These are phyloP conservation scores for Baryphthengus martii DNA, from an alignment of 2,113 vertebrate genomes.

Conservation along the genomic window DNA sequence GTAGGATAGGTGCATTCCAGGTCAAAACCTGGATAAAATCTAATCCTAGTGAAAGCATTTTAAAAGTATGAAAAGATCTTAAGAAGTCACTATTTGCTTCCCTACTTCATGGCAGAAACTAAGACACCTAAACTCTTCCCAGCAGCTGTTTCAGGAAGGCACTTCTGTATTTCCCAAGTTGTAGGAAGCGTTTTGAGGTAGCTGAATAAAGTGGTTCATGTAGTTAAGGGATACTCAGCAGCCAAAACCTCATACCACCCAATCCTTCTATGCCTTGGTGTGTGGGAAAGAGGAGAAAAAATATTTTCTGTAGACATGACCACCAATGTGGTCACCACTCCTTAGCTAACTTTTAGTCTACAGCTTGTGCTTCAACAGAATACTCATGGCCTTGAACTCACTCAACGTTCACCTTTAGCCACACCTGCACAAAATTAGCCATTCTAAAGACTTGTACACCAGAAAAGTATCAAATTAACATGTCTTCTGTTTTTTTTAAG, in stretches of 20 bases:
- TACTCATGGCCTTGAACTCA: rapidly evolving
- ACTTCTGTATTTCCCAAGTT: neutral
- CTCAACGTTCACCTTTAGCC: neutral
- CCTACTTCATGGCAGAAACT: neutral
- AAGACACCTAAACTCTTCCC: neutral
- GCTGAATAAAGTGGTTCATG: neutral
- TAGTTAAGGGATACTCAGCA: neutral
- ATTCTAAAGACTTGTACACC: neutral
- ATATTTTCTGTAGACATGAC: neutral
- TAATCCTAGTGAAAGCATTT: neutral
- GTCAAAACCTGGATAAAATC: neutral
- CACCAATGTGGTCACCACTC: rapidly evolving
- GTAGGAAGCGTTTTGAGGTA: neutral
- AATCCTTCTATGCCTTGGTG: neutral
- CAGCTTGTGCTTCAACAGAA: neutral
- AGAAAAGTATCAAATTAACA: neutral
- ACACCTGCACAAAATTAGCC: neutral
- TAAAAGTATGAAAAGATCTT: neutral
- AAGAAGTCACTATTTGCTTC: neutral
- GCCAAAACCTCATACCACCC: neutral
- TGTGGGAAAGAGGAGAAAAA: neutral
- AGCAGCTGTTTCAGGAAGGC: neutral
- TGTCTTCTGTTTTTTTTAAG: neutral
- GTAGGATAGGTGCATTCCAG: neutral
- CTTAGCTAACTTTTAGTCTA: neutral